Conservation (phyloP, 2,888 invertebrate genomes). For the Acrocyrtus sp. region DNA sequence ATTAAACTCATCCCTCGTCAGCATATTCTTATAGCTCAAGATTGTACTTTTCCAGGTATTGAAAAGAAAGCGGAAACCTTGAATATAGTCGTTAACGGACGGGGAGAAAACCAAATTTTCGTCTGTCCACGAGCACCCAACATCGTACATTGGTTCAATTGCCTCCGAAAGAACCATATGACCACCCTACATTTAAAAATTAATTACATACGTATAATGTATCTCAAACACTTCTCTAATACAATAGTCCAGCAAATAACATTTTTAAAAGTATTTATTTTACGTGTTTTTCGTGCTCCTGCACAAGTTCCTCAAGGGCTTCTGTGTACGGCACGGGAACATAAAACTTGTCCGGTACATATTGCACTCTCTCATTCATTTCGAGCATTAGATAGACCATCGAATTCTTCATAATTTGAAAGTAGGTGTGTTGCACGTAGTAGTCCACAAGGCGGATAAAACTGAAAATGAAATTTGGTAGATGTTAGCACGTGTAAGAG, state of each 20-base stretch:
- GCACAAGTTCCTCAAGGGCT: slow-evolving; percentile 69
- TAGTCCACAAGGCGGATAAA: slow-evolving; percentile 70
- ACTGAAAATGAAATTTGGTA: not conserved
- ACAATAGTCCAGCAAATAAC: too few species aligned
- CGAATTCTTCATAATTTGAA: slow-evolving; percentile 74
- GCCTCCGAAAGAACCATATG: slow-evolving; percentile 28
- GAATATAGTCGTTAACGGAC: slow-evolving; percentile 71
- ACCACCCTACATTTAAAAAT: slow-evolving; percentile 30
- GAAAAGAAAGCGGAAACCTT: slow-evolving; percentile 73
- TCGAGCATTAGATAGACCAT: slow-evolving; percentile 71
- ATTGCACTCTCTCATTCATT: slow-evolving; percentile 70
- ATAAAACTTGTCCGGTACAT: slow-evolving; percentile 69
- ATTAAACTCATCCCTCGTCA: slow-evolving; percentile 76
- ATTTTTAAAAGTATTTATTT: not conserved
- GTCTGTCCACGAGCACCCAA: slow-evolving; percentile 69
- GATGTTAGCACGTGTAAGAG: too few species aligned
- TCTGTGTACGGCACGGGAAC: slow-evolving; percentile 63
- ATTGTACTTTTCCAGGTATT: slow-evolving; percentile 76
- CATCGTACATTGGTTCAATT: slow-evolving; percentile 71
- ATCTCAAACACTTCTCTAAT: too few species aligned
- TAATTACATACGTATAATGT: too few species aligned
- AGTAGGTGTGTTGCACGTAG: slow-evolving; percentile 76
- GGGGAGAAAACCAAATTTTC: slow-evolving; percentile 71
- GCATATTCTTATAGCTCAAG: slow-evolving; percentile 75
- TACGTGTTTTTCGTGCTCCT: slow-evolving; percentile 66